Evolutionary conservation across 2,113 vertebrate species (phyloP).

Genomic region (Otocyon megalotis): DNA sequence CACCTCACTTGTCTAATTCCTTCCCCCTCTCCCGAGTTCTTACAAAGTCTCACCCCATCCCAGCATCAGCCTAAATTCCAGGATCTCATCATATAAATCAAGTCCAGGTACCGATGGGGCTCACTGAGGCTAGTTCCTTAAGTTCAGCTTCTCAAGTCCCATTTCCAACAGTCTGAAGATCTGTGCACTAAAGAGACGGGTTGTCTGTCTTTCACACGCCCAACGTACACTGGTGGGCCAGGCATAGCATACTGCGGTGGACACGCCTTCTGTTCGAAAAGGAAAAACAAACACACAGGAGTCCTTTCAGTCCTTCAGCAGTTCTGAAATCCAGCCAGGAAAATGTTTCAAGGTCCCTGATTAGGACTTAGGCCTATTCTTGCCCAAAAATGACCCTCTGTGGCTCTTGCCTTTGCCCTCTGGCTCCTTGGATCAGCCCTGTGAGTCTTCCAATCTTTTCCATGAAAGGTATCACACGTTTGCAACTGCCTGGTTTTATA

Average conservation of each 20-base stretch:
- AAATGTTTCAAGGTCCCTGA: background rate
- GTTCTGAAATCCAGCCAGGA: background rate
- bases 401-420: background rate
- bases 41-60: background rate
- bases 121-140: background rate
- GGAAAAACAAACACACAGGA: background rate
- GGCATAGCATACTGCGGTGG: background rate
- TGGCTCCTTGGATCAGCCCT: background rate
- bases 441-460: background rate
- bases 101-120: background rate
- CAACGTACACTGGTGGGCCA: background rate
- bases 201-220: background rate
- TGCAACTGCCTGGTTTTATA: background rate
- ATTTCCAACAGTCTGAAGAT: background rate
- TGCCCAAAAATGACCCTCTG: background rate
- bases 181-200: background rate
- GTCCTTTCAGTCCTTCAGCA: background rate
- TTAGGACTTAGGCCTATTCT: background rate
- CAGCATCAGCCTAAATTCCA: background rate
- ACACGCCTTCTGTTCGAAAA: background rate
- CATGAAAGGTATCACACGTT: background rate
- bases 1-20: background rate
- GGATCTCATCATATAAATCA: background rate
- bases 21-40: background rate
- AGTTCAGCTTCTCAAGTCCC: background rate